Base-by-base conservation (phyloP, 2,888 invertebrate species). In the Nomada lathburiana region DNA sequence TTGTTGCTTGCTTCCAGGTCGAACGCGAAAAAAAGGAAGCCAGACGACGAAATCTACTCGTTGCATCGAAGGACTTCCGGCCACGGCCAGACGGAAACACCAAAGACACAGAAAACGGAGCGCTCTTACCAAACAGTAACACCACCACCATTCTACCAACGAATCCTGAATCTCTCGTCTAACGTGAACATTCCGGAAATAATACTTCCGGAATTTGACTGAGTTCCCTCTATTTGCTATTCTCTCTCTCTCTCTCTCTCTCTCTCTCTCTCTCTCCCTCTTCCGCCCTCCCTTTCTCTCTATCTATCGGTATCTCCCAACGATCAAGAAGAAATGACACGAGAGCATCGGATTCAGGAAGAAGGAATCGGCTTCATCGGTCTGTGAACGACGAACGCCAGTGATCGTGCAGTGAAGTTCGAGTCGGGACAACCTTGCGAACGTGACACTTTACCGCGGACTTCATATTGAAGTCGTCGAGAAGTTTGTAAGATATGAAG, bases 1-100 rank as follows among this genome's bases (percentile, higher is more conserved):
- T 9, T 23, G 47, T 18, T 18, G n/a, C 26, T 52, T 26, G 13
- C 0, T 76, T 62, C 2, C 89, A 94, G 94, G 89, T 93, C 86
- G 93, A 94, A 83, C 91, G 93, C 23, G 93, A 94, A 82, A 93
- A 93, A 84, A 93, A 93, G 88, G 93, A 92, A 81, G 92, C 92
- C 20, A 90, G 92, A 81, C 91, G 91, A 74, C 90, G 91, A 69
- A 93, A 93, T 76, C 84, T 93, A 60, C 84, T 92, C 73, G 89
- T 90, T 11, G 88, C 89, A 62, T 89, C 92, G 59, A 89, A 90
- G 80, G 90, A 92, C 65, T 85, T 91, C 9, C 84, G 84, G 62
- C 85, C 87, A 2, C 87, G 88, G 1, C 86, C 84, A 64, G 92
- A 92, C 47, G 89, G 84, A 62, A 89, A 88, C 65, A 86, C 83